Evolutionary conservation across 1,140 invertebrate species (phyloP).

Genomic region (Nasonia longicornis): DNA sequence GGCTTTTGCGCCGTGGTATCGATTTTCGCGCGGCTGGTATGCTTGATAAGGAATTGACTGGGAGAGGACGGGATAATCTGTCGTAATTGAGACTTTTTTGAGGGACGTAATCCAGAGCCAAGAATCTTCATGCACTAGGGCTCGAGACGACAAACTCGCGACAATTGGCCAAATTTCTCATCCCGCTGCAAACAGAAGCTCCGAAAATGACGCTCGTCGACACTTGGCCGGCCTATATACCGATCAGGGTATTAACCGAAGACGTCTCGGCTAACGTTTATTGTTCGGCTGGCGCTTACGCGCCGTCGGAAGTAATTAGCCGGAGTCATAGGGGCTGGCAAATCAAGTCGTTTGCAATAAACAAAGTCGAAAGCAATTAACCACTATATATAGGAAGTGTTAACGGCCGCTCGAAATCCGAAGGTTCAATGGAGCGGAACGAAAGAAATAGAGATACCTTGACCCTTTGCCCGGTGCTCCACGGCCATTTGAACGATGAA

Average conservation of each 20-base stretch:
- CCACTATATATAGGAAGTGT: background rate
- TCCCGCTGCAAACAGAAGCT: background rate
- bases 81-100: too few relatives aligned
- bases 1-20: too few relatives aligned
- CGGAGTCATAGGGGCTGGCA: background rate
- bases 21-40: too few relatives aligned
- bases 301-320: background rate
- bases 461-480: background rate
- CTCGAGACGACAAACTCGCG: background rate
- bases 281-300: background rate
- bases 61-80: too few relatives aligned
- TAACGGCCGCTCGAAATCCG: background rate
- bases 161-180: too few relatives aligned
- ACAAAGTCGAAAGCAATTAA: too few relatives aligned
- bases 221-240: too few relatives aligned
- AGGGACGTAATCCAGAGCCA: too few relatives aligned
- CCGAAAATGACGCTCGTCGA: background rate
- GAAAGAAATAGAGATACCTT: background rate
- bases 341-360: too few relatives aligned
- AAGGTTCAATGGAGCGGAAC: background rate
- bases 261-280: too few relatives aligned
- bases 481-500: background rate
- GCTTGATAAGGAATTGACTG: too few relatives aligned
- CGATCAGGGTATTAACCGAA: too few relatives aligned
- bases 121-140: background rate